These are phyloP conservation scores for Zaprionus taronus DNA, from an alignment of 1,140 invertebrate genomes.

Conservation along the genomic window DNA sequence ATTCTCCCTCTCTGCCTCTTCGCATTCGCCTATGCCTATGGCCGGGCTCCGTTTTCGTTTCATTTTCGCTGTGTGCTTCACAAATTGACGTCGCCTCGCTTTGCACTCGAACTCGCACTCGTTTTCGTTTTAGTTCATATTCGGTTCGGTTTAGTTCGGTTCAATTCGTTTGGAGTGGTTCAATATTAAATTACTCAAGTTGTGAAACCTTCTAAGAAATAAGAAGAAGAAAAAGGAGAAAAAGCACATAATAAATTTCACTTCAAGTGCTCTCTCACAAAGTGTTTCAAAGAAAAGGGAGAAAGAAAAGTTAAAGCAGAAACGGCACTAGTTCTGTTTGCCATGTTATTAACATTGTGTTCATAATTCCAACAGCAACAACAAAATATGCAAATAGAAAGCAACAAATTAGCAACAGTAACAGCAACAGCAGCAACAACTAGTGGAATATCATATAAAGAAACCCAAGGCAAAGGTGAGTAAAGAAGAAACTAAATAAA, in stretches of 20 bases:
- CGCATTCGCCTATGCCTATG: constrained; percentile 4
- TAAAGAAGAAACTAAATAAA: not conserved
- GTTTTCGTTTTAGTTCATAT: constrained; percentile 17
- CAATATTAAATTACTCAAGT: constrained; percentile 59
- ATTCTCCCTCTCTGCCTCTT: constrained; percentile 25
- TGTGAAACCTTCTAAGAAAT: constrained; percentile 35
- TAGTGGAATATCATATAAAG: constrained; percentile 31
- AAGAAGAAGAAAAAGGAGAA: constrained; percentile 31
- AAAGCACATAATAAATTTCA: constrained; percentile 49
- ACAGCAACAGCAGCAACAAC: not conserved
- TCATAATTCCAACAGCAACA: constrained; percentile 63
- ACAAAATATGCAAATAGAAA: constrained; percentile 40
- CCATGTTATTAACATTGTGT: constrained; percentile 72
- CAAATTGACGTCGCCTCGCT: constrained; percentile 52
- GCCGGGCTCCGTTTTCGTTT: constrained; percentile 41
- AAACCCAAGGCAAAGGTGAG: constrained; percentile 15
- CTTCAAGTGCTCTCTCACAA: constrained; percentile 41
- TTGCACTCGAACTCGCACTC: constrained; percentile 21
- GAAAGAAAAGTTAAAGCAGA: constrained; percentile 36
- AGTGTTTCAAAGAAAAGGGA: constrained; percentile 45
- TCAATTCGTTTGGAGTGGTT: constrained; percentile 20
- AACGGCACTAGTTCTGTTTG: constrained; percentile 66
- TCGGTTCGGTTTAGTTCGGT: constrained; percentile 30
- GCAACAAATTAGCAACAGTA: constrained; percentile 28
- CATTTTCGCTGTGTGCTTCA: constrained; percentile 49